Evolutionary conservation across 2,113 vertebrate genomes (phyloP).

Genomic region (Phylloscopus whistleri): DNA sequence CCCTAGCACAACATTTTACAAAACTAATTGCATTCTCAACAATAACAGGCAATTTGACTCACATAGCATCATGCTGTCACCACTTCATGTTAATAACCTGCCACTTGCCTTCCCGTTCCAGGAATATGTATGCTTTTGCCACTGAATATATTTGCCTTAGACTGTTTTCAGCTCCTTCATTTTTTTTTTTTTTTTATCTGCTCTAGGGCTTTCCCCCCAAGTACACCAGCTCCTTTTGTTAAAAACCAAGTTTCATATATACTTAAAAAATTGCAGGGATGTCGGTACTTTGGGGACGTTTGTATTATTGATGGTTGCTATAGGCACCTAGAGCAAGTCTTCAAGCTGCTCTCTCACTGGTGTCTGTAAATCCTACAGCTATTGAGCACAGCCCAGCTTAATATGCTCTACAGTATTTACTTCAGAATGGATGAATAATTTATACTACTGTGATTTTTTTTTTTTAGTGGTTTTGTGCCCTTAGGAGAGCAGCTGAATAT

Average conservation of each 20-base stretch:
- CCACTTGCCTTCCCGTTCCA: background rate
- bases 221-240: background rate
- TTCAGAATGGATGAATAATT: constrained; percentile 6
- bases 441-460: background rate
- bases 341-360: background rate
- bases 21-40: background rate
- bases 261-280: background rate
- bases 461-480: background rate
- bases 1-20: background rate
- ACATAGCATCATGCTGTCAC: background rate
- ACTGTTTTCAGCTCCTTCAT: background rate
- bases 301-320: constrained; percentile 31
- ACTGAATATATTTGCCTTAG: background rate
- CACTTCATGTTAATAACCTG: background rate
- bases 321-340: background rate
- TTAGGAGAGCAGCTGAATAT: background rate
- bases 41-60: background rate
- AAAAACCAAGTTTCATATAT: background rate
- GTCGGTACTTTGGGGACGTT: background rate
- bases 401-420: background rate
- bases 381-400: background rate
- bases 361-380: background rate
- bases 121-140: background rate
- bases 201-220: background rate
- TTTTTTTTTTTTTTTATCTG: background rate